Conservation (phyloP, 2,797 vertebrate genomes). For the Epinephelus coioides region DNA sequence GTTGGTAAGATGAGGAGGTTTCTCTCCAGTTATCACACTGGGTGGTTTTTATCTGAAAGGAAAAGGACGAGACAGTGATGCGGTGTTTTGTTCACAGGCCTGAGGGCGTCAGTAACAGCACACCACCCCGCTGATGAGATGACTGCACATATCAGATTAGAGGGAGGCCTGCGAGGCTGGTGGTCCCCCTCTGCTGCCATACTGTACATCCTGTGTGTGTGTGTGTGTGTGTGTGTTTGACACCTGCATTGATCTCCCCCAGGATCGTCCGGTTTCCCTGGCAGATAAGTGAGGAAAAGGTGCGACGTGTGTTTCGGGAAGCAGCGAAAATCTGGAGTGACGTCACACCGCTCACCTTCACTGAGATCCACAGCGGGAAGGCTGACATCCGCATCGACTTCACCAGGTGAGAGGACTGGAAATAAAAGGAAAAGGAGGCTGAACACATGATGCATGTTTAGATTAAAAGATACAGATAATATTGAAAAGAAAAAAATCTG, state of each 20-base stretch:
- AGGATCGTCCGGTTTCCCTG: conserved; percentile 93
- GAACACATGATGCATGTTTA: too few species aligned
- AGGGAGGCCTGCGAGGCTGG: conserved; percentile 36
- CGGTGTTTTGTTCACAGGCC: conserved; percentile 33
- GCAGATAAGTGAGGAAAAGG: conserved; percentile 91
- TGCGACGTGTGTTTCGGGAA: conserved; percentile 88
- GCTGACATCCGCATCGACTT: conserved; percentile 96
- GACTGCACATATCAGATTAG: conserved; percentile 57
- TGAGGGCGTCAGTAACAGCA: conserved; percentile 34
- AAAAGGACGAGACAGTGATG: conserved; percentile 1
- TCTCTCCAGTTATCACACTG: conserved; percentile 18
- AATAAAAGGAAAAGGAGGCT: background rate
- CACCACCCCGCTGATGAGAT: conserved; percentile 22
- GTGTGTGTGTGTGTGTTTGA: conserved; percentile 33
- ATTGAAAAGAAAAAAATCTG: too few species aligned
- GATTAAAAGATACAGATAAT: background rate
- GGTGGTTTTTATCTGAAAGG: conserved; percentile 55
- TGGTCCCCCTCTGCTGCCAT: conserved; percentile 47
- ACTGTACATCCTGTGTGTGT: conserved; percentile 37
- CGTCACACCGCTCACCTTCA: conserved; percentile 93
- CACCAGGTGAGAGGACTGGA: conserved; percentile 83
- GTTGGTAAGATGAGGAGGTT: background rate
- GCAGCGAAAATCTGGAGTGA: conserved; percentile 94
- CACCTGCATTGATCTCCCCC: conserved; percentile 39
- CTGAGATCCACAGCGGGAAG: conserved; percentile 87